Percentiles rank a stretch among this genome's conserved stretches.
These are phyloP conservation scores for Ochropacha duplaris DNA, from an alignment of 2,888 invertebrate genomes.

Conservation along the genomic window DNA sequence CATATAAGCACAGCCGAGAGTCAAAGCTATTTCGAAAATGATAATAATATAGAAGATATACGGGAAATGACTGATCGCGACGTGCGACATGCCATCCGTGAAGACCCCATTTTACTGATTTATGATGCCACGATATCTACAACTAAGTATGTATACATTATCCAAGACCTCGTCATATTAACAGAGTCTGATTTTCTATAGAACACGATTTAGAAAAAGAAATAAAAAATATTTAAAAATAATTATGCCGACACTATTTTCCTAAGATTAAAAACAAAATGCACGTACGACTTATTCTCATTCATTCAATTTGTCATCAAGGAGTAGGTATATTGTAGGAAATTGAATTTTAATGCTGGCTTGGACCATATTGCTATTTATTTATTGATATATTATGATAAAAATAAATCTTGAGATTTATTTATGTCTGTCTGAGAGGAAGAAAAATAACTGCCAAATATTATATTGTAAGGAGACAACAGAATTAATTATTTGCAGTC, in stretches of 20 bases:
- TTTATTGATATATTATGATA: too few relatives aligned
- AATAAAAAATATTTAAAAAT: too few relatives aligned
- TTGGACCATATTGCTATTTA: too few relatives aligned
- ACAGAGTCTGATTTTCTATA: not conserved
- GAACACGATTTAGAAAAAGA: too few relatives aligned
- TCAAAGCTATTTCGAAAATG: not conserved
- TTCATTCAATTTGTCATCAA: too few relatives aligned
- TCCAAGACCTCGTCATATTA: not conserved
- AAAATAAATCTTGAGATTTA: too few relatives aligned
- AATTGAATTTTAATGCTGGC: too few relatives aligned
- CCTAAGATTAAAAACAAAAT: too few relatives aligned
- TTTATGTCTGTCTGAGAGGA: too few relatives aligned
- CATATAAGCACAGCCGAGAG: not conserved
- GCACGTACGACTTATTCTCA: too few relatives aligned
- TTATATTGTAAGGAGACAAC: not conserved
- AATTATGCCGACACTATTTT: too few relatives aligned
- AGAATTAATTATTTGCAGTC: conserved; percentile 13
- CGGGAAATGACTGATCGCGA: conserved; percentile 56
- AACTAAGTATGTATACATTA: not conserved
- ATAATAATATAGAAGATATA: conserved; percentile 22
- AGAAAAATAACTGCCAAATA: not conserved
- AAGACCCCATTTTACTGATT: conserved; percentile 58
- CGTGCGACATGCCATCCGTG: conserved; percentile 41
- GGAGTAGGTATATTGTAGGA: too few relatives aligned
- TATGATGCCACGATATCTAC: conserved; percentile 44